Base-by-base conservation (phyloP, 2,797 vertebrate genomes). In the Tragopan temminckii region DNA sequence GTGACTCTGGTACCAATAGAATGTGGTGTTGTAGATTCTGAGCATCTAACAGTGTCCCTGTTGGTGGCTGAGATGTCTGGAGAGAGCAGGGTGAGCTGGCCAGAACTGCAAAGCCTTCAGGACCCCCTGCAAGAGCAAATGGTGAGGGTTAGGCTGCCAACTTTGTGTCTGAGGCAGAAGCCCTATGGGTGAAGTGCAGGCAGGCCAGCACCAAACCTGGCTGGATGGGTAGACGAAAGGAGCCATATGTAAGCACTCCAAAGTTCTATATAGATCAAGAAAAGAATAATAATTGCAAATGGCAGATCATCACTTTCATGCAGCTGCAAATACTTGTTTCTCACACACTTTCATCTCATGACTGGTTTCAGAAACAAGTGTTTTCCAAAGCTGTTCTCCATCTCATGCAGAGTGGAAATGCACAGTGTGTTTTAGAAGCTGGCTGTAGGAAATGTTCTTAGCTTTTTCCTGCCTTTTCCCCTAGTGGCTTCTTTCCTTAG, bases 391-490 rank as follows among this genome's bases (percentile, higher is more conserved):
- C 61, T 67, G 42, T 52, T 72, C 82, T 95, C 89, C 91, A 88
- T 11, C 63, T 94, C 85, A 57, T 82, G 85, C 0, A 0, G 92
- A 68, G 74, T 91, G 94, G 94, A 95, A 97, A 91, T 38, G 45
- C 91, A 88, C 50, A 52, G 75, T 92, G 74, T 90, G 77, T 92
- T 89, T 87, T 70, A 93, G 88, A 82, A 95, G 53, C 82, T 93
- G 92, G 91, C 94, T 89, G 94, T 94, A 93, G 84, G 90, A 94
- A 94, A 95, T 88, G 92, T 95, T 91, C 91, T 85, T 23, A 86
- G 61, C 68, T 70, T 95, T 90, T 93, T 78, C 66, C 85, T 96
- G 93, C 36, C 70, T 95, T 95, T 92, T 92, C 68, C 93, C 92
- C 57, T 57, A 82, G 91, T 80, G 93, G 58, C 25, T 95, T 85